Conservation (phyloP, 2,888 invertebrate genomes). For the Tillus elongatus region DNA sequence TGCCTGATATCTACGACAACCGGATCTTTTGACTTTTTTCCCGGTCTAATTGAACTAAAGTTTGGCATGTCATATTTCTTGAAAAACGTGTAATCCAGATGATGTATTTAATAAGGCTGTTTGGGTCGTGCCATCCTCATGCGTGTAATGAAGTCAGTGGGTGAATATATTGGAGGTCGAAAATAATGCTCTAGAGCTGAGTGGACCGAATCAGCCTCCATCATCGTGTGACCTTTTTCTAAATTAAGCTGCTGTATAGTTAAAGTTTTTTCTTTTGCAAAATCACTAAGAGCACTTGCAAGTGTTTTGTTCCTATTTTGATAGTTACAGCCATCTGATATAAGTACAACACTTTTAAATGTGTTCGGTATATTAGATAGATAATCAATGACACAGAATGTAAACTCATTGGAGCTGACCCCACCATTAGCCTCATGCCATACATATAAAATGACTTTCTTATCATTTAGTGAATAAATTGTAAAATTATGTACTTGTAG, state of each 20-base stretch:
- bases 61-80: conserved; percentile 6
- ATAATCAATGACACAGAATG: too few relatives aligned
- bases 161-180: conserved; percentile 12
- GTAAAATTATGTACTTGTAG: too few relatives aligned
- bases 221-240: conserved; percentile 17
- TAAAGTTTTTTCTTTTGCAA: neutral
- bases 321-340: too few relatives aligned
- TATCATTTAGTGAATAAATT: too few relatives aligned
- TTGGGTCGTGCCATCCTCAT: conserved; percentile 13
- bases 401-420: too few relatives aligned
- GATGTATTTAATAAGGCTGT: conserved; percentile 11
- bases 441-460: too few relatives aligned
- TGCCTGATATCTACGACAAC: conserved; percentile 7
- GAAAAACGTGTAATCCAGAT: conserved; percentile 10
- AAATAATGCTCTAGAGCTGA: conserved; percentile 12
- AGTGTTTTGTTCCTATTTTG: too few relatives aligned
- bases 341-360: too few relatives aligned
- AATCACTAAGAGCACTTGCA: too few relatives aligned
- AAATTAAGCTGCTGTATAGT: conserved; percentile 12
- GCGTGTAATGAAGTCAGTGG: conserved; percentile 9
- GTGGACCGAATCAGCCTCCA: conserved; percentile 12
- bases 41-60: conserved; percentile 8
- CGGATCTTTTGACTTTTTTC: conserved; percentile 7
- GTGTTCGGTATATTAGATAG: too few relatives aligned
- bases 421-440: too few relatives aligned